These are phyloP conservation scores for Leptinotarsa texana DNA, from an alignment of 1,140 invertebrate species.

Conservation along the genomic window DNA sequence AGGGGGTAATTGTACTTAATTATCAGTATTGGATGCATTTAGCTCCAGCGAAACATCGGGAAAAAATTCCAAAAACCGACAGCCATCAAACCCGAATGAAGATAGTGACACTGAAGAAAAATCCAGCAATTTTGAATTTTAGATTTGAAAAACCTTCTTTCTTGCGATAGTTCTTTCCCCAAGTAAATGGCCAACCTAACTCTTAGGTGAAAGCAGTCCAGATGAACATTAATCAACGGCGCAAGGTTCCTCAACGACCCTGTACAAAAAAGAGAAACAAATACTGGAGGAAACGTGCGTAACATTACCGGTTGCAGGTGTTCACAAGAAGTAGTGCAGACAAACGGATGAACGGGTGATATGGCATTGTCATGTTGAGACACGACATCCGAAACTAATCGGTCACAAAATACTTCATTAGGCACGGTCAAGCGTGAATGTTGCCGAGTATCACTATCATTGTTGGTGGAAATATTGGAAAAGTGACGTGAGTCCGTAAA, in stretches of 20 bases:
- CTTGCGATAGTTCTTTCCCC: too few species aligned
- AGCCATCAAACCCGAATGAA: too few species aligned
- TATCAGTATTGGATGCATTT: too few species aligned
- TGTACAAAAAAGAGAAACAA: constrained; percentile 2
- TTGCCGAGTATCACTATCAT: too few species aligned
- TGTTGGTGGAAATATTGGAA: too few species aligned
- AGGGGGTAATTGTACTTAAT: too few species aligned
- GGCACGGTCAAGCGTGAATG: background rate
- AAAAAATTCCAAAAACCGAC: too few species aligned
- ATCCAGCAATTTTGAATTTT: too few species aligned
- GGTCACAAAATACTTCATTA: background rate
- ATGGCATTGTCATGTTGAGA: background rate
- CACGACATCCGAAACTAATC: background rate
- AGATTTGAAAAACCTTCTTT: too few species aligned
- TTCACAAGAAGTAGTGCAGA: background rate
- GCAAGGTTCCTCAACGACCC: background rate
- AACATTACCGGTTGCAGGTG: constrained; percentile 2
- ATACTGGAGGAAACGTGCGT: constrained; percentile 4
- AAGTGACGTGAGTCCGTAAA: too few species aligned
- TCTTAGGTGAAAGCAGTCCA: background rate
- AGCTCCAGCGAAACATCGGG: too few species aligned
- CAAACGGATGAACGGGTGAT: background rate
- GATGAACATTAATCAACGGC: background rate
- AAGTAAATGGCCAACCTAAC: background rate
- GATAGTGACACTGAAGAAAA: too few species aligned